phyloP scores from a whole-genome alignment of 1,140 invertebrate genomes.

The Parasteatoda tepidariorum region DNA sequence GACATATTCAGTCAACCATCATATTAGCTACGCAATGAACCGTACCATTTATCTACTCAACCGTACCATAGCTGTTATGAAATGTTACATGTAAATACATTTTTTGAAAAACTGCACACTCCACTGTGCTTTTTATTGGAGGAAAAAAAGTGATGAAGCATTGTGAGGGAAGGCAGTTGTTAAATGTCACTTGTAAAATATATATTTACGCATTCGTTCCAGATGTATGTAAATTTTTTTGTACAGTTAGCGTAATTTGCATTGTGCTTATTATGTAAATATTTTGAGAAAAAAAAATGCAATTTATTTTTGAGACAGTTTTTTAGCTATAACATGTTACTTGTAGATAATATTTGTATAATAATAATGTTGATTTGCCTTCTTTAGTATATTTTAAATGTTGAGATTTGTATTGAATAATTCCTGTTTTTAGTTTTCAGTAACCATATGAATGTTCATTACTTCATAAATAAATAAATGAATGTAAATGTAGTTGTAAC shows the following conservation, averaged over 20 bases:
- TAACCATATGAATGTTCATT: conserved; percentile 55
- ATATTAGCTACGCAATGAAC: conserved; percentile 48
- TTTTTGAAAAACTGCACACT: conserved; percentile 16
- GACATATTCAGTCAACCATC: conserved; percentile 23
- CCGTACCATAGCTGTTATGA: conserved; percentile 45
- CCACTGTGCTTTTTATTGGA: background rate
- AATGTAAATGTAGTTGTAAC: background rate
- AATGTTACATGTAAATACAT: conserved; percentile 6
- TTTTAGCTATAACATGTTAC: conserved; percentile 54
- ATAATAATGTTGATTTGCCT: conserved; percentile 56
- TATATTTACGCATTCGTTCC: background rate
- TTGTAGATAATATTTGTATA: conserved; percentile 59
- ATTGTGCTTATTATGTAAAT: conserved; percentile 58
- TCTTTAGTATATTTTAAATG: conserved; percentile 52
- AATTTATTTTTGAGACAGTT: conserved; percentile 60
- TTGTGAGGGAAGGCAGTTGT: background rate
- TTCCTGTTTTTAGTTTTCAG: conserved; percentile 45
- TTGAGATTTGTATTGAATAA: conserved; percentile 53
- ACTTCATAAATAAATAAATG: conserved; percentile 36
- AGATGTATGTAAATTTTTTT: conserved; percentile 29
- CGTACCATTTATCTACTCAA: conserved; percentile 37
- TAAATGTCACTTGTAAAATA: conserved; percentile 8
- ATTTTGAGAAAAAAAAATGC: conserved; percentile 42
- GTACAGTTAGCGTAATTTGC: conserved; percentile 52
- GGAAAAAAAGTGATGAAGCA: background rate